Evolutionary conservation across 1,140 invertebrate species (phyloP), one percentile per base, ranked within the genome.

Genomic region (Centruroides sculpturatus): DNA sequence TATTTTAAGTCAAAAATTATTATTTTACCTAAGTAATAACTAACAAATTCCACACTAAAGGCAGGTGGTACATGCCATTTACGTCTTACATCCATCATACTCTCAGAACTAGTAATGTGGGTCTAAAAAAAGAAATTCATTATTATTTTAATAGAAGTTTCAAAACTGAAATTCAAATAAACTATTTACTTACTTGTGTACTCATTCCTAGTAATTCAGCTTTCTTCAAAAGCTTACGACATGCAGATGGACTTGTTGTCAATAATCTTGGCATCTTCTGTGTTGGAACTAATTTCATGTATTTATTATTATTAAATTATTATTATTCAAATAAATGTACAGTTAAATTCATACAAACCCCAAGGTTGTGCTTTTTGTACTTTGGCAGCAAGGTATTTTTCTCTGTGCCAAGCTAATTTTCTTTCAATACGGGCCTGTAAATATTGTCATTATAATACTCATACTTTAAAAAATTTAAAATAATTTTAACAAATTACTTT

Each of bases 21-120:
- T 41, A 41, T 8, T 1, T 41, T 41, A 41, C 41, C 41, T 41
- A 93, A 74, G 72, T 91, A 97, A 72, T 97, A 97, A 10, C 86
- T 89, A 50, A 95, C 87, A 72, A 94, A 98, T 73, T 97, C 93
- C 0, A 94, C 86, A 57, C 85, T 92, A 60, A 84, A 91, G 0
- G 92, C 89, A 0, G 92, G 90, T 4, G 88, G 83, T 56, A 95
- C 86, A 71, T 95, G 89, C 86, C 92, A 94, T 68, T 94, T 94
- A 69, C 91, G 92, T 7, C 86, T 81, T 7, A 93, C 83, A 69
- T 94, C 89, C 1, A 84, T 82, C 4, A 92, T 71, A 4, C 85
- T 83, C 48, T 87, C 82, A 34, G 50, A 46, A 47, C 56, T 51
- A 41, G 67, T 63, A 13, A 64, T 55, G 81, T 78, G 5, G 82